phyloP scores from a whole-genome alignment of 2,113 vertebrate genomes.

The Siniperca knerii region DNA sequence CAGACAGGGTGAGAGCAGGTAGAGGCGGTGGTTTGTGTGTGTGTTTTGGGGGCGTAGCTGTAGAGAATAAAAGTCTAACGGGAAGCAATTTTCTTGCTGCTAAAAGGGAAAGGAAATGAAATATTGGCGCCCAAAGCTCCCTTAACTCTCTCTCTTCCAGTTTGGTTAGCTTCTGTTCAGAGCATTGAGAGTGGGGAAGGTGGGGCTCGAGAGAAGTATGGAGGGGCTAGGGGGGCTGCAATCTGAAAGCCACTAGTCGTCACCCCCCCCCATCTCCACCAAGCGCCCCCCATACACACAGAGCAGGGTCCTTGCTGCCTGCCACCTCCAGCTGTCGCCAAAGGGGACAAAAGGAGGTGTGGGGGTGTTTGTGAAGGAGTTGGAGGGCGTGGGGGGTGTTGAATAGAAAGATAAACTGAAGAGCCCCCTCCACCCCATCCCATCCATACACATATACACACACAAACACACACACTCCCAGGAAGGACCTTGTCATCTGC shows the following conservation, averaged over 20 bases:
- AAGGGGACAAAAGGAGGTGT: constrained; percentile 80
- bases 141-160: constrained; percentile 15
- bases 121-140: constrained; percentile 42
- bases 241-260: constrained; percentile 40
- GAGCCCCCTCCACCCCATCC: constrained; percentile 38
- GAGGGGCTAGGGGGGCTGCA: background rate
- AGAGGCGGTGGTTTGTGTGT: background rate
- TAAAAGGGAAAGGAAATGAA: constrained; percentile 50
- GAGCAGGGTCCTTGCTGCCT: constrained; percentile 62
- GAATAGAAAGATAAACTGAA: constrained; percentile 83
- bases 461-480: constrained; percentile 16
- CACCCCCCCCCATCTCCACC: background rate
- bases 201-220: constrained; percentile 51
- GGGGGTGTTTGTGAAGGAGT: constrained; percentile 69
- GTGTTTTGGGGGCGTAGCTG: background rate
- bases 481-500: constrained; percentile 82
- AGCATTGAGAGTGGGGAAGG: constrained; percentile 3
- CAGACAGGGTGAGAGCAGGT: constrained; percentile 8
- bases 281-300: constrained; percentile 20
- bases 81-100: background rate
- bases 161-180: constrained; percentile 24
- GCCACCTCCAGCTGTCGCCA: constrained; percentile 85
- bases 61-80: background rate
- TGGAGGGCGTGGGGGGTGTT: constrained; percentile 61
- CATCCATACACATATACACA: background rate